Base-by-base conservation (phyloP, 1,140 invertebrate species). In the Galleria mellonella region DNA sequence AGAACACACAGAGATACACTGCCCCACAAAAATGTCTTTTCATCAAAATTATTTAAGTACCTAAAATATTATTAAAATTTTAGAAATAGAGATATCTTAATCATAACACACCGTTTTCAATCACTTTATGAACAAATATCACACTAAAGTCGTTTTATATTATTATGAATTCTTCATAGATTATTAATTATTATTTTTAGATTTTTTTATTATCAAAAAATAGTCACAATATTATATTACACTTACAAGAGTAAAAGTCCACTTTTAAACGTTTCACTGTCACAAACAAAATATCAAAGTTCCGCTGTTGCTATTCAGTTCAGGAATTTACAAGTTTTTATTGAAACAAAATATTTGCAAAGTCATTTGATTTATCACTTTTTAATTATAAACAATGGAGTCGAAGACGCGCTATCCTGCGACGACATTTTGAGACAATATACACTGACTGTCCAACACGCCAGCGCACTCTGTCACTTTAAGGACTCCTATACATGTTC, bases 401-500 rank as follows among this genome's bases (percentile, higher is more conserved):
- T 46, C 40, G 47, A 57, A 62, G 56, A 52, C 71, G 68, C 72
- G 73, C 70, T 71, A 63, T 72, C 60, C 56, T 61, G 68, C 68
- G 40, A 50, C 58, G 67, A 82, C 82, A 85, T 83, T 82, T 82
- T 78, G 67, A 83, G 73, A 83, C 77, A 83, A 85, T 82, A 82
- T 82, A 78, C 77, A 82, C 82, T 72, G 74, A 81, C 81, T 73
- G 75, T 62, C 72, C 82, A 62, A 75, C 78, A 76, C 72, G 77
- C 78, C 72, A 78, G 77, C 78, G 67, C 72, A 79, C 77, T 85
- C 78, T 85, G 82, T 85, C 82, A 85, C 78, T 83, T 83, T 83
- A 83, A 83, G 75, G 75, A 85, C 78, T 79, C 65, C 76, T 78
- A 83, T 85, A 83, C 78, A 82, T 82, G 82, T 85, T 81, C 78